These are phyloP conservation scores for Spinus olivaceus DNA, from an alignment of 2,797 vertebrate species.

Conservation along the genomic window DNA sequence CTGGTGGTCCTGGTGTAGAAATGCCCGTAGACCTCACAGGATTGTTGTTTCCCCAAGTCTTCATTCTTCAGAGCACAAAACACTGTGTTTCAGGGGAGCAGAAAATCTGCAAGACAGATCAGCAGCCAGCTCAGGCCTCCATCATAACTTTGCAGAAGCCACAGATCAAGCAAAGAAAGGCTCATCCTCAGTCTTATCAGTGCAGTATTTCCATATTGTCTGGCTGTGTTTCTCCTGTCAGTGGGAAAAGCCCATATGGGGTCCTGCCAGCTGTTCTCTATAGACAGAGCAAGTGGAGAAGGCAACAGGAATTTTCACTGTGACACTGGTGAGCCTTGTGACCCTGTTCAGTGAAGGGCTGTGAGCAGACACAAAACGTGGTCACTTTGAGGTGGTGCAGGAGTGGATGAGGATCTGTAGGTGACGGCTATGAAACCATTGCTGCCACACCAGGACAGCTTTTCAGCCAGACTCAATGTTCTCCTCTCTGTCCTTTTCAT, in stretches of 20 bases:
- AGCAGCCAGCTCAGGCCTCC: background rate
- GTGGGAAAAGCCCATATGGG: fast-evolving
- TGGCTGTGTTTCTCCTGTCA: background rate
- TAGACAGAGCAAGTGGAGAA: background rate
- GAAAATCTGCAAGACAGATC: background rate
- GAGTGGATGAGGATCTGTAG: background rate
- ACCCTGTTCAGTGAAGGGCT: background rate
- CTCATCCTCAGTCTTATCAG: background rate
- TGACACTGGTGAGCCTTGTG: background rate
- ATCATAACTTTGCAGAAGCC: background rate
- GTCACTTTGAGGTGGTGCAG: background rate
- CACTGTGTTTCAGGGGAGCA: background rate
- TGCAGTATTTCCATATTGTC: background rate
- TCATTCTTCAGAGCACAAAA: background rate
- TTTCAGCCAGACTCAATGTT: background rate
- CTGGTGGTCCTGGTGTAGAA: background rate
- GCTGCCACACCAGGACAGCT: background rate
- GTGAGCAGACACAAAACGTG: background rate
- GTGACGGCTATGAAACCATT: background rate
- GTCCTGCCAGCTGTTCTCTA: background rate
- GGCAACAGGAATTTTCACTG: background rate
- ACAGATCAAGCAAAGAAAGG: background rate
- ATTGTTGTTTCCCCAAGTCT: background rate
- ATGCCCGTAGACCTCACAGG: background rate
- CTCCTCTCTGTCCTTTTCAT: background rate